Conservation (phyloP, 2,797 vertebrate species). For the Lutjanus argentimaculatus region DNA sequence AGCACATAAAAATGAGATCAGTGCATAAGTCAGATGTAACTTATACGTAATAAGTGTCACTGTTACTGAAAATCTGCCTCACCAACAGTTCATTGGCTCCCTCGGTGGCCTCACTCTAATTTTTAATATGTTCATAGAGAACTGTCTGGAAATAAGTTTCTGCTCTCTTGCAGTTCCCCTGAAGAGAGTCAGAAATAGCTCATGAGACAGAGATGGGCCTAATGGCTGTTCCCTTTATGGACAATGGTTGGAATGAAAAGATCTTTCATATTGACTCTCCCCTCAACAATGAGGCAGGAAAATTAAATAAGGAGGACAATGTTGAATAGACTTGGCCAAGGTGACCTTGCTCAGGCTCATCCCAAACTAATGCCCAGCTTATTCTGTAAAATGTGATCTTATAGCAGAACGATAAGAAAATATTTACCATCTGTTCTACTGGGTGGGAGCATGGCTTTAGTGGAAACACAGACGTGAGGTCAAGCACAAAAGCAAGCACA, state of each 20-base stretch:
- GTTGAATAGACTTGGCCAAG: not conserved
- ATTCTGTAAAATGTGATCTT: conserved; percentile 12
- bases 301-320: conserved; percentile 4
- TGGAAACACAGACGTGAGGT: conserved; percentile 15
- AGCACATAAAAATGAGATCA: conserved; percentile 12
- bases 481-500: conserved; percentile 32
- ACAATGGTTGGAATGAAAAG: conserved; percentile 5
- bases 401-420: not conserved
- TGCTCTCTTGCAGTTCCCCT: not conserved
- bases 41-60: not conserved
- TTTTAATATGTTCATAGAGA: not conserved
- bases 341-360: conserved; percentile 15
- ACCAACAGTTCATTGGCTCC: not conserved
- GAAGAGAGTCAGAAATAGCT: conserved; percentile 12
- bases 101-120: not conserved
- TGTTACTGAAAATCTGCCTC: not conserved
- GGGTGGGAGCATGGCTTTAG: not conserved
- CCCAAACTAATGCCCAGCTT: not conserved
- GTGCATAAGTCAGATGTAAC: not conserved
- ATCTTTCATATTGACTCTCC: conserved; percentile 8
- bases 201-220: not conserved
- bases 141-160: not conserved
- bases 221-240: not conserved
- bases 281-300: not conserved
- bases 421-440: not conserved